Conservation (phyloP, 2,797 vertebrate genomes). For the Notoglanidium macrostoma region DNA sequence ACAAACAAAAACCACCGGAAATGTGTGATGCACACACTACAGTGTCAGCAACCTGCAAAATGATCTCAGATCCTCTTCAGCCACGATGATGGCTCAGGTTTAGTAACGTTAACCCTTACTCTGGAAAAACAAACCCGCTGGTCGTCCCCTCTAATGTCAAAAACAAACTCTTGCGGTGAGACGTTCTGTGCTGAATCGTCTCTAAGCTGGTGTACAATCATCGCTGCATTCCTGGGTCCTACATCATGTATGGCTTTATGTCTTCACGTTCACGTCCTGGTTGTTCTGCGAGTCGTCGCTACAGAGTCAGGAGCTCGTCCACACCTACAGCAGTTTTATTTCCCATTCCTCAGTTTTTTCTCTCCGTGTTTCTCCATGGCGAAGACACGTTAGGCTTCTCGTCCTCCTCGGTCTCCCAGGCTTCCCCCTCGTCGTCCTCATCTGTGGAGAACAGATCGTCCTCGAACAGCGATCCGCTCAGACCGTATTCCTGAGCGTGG, state of each 20-base stretch:
- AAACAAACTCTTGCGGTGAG: not conserved
- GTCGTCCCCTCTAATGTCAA: not conserved
- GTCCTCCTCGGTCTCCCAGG: conserved; percentile 48
- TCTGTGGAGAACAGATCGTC: conserved; percentile 83
- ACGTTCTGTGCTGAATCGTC: not conserved
- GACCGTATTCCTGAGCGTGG: conserved; percentile 88
- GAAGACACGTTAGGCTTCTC: conserved; percentile 22
- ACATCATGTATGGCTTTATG: not conserved
- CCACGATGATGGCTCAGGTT: not conserved
- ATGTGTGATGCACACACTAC: not conserved
- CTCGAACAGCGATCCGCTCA: conserved; percentile 79
- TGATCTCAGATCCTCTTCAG: not conserved
- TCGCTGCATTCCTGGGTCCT: not conserved
- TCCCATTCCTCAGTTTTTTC: conserved; percentile 8
- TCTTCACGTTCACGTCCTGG: conserved; percentile 3
- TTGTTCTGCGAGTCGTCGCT: not conserved
- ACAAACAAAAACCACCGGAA: not conserved
- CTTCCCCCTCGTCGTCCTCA: conserved; percentile 71
- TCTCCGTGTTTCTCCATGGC: conserved; percentile 21
- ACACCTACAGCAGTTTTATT: not conserved
- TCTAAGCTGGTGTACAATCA: not conserved
- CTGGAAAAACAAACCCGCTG: not conserved
- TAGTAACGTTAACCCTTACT: too few species aligned
- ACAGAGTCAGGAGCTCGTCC: not conserved
- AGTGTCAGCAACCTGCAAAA: not conserved